phyloP scores from a whole-genome alignment of 2,113 vertebrate genomes.

The Regulus satrapa region DNA sequence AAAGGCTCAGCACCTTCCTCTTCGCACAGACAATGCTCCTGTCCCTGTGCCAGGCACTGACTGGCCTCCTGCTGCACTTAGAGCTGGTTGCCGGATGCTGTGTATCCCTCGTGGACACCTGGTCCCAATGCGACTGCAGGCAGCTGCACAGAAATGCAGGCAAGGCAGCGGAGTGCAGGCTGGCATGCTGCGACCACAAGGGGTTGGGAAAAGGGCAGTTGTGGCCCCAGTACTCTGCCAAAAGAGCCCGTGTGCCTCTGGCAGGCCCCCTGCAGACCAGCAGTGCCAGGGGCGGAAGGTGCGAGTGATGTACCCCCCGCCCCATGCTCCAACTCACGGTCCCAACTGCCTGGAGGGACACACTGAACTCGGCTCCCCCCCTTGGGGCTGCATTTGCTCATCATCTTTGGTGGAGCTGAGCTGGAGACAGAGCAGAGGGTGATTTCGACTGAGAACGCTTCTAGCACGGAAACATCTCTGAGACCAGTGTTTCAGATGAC shows the following conservation, averaged over 20 bases:
- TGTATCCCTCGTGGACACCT: not conserved
- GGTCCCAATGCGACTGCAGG: not conserved
- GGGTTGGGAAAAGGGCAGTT: not conserved
- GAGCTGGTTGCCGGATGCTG: not conserved
- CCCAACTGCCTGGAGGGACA: not conserved
- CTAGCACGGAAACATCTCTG: not conserved
- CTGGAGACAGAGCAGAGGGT: not conserved
- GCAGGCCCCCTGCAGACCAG: not conserved
- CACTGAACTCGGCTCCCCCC: not conserved
- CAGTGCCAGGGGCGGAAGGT: not conserved
- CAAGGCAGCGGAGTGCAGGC: not conserved
- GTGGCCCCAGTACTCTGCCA: not conserved
- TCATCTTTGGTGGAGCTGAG: not conserved
- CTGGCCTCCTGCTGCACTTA: not conserved
- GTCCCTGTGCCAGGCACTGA: not conserved
- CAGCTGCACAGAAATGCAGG: not conserved
- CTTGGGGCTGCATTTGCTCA: not conserved
- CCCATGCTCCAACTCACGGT: not conserved
- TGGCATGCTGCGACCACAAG: not conserved
- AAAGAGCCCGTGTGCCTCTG: not conserved
- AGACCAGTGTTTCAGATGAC: rapidly evolving
- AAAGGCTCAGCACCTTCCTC: not conserved
- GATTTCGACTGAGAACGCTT: not conserved
- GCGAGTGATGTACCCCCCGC: not conserved
- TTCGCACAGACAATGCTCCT: not conserved